Evolutionary conservation across 1,140 invertebrate genomes (phyloP).

Genomic region (Saccostrea cuccullata): DNA sequence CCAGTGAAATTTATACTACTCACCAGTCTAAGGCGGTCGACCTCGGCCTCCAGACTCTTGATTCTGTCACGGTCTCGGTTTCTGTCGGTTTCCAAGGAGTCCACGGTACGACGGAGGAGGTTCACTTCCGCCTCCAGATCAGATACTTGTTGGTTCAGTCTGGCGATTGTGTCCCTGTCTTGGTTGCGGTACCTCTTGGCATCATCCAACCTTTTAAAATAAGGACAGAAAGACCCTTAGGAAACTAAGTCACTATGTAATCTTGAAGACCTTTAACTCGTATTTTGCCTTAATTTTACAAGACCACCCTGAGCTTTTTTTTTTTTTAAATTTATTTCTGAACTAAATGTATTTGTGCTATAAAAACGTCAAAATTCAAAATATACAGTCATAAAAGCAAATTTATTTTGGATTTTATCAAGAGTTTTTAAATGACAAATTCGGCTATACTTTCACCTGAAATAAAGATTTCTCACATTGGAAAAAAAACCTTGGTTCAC

Average conservation of each 20-base stretch:
- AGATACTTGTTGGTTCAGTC: slow-evolving; percentile 79
- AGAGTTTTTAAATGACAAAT: too few relatives aligned
- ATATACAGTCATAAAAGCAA: too few relatives aligned
- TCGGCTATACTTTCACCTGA: too few relatives aligned
- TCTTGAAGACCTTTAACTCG: background rate
- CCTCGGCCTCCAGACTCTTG: slow-evolving; percentile 78
- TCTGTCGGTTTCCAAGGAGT: slow-evolving; percentile 80
- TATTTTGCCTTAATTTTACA: too few relatives aligned
- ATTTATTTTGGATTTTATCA: too few relatives aligned
- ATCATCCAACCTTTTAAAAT: slow-evolving; percentile 78
- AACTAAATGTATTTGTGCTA: too few relatives aligned
- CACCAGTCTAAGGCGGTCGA: slow-evolving; percentile 77
- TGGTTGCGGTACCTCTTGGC: slow-evolving; percentile 76
- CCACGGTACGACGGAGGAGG: slow-evolving; percentile 79
- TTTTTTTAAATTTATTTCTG: too few relatives aligned
- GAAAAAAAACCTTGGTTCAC: background rate
- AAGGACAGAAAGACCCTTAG: slow-evolving; percentile 26
- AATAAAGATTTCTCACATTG: background rate
- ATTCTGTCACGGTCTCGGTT: slow-evolving; percentile 78
- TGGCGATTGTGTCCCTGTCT: slow-evolving; percentile 79
- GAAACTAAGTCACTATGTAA: background rate
- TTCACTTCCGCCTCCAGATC: slow-evolving; percentile 81
- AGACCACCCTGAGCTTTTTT: too few relatives aligned
- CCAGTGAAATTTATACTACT: slow-evolving; percentile 67
- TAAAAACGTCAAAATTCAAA: too few relatives aligned